phyloP scores from a whole-genome alignment of 64 coral and sea anemone species.

The Montipora efflorescens region DNA sequence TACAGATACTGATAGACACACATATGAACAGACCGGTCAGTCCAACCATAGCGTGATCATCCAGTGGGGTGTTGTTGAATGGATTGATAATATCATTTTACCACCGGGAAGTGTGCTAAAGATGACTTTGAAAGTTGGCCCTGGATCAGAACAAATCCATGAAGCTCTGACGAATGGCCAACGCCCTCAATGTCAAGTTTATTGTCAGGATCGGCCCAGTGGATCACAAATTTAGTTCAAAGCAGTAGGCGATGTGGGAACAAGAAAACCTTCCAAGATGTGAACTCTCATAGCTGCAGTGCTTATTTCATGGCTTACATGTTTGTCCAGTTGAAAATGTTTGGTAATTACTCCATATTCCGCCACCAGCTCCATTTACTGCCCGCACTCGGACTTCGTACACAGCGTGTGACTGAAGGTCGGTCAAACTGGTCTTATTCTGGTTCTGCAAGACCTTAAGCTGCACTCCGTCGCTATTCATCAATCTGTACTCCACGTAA shows the following conservation, averaged over 20 bases:
- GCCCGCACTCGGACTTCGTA: constrained; percentile 28
- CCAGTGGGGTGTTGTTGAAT: no score
- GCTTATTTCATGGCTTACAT: constrained; percentile 3
- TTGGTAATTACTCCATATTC: constrained; percentile 11
- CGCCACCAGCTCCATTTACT: constrained; percentile 27
- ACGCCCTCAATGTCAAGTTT: no score
- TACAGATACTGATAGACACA: neutral
- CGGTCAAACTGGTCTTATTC: constrained; percentile 32
- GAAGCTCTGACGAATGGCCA: no score
- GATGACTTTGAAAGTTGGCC: neutral
- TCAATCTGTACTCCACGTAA: constrained; percentile 35
- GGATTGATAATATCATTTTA: neutral
- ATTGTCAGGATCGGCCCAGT: no score
- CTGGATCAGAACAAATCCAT: no score
- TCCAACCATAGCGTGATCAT: no score
- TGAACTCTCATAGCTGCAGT: no score
- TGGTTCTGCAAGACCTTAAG: constrained; percentile 36
- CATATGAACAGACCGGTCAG: neutral
- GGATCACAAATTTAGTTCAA: no score
- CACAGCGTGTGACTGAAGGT: constrained; percentile 19
- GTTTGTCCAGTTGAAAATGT: constrained; percentile 43
- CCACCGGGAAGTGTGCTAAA: neutral
- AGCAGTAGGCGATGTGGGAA: no score
- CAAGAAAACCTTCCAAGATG: no score
- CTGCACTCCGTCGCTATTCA: neutral